Evolutionary conservation across 1,140 invertebrate species (phyloP).

Genomic region (Zaprionus davidi): DNA sequence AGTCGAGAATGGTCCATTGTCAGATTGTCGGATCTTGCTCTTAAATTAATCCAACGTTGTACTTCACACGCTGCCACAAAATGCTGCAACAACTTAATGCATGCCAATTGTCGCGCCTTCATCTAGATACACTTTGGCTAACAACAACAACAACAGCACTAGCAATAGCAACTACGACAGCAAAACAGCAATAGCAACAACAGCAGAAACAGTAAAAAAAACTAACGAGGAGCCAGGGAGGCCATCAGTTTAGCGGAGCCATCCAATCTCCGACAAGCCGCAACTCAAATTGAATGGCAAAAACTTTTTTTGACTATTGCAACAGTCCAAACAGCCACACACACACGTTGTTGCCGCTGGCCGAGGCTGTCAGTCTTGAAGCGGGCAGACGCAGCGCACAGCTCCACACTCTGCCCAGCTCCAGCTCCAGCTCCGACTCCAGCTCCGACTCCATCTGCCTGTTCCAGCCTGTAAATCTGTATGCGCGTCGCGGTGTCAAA

Average conservation of each 20-base stretch:
- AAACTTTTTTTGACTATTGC: conserved; percentile 57
- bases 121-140: conserved; percentile 83
- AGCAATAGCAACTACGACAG: conserved; percentile 11
- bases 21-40: conserved; percentile 41
- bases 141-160: conserved; percentile 51
- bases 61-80: conserved; percentile 74
- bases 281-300: conserved; percentile 80
- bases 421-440: conserved; percentile 1
- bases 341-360: conserved; percentile 50
- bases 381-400: conserved; percentile 37
- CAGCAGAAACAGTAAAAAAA: conserved; percentile 21
- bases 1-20: conserved; percentile 36
- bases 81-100: conserved; percentile 76
- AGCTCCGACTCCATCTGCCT: conserved; percentile 1
- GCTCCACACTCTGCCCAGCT: conserved; percentile 9
- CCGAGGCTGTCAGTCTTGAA: conserved; percentile 65
- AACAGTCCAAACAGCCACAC: conserved; percentile 53
- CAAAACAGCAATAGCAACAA: conserved; percentile 13
- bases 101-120: conserved; percentile 82
- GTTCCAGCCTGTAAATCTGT: conserved; percentile 71
- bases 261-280: conserved; percentile 57
- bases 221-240: conserved; percentile 39
- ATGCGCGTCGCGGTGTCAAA: conserved; percentile 81
- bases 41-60: conserved; percentile 56
- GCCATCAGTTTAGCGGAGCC: conserved; percentile 39